Evolutionary conservation across 2,113 vertebrate genomes (phyloP).

Genomic region (Tyrannus savana): DNA sequence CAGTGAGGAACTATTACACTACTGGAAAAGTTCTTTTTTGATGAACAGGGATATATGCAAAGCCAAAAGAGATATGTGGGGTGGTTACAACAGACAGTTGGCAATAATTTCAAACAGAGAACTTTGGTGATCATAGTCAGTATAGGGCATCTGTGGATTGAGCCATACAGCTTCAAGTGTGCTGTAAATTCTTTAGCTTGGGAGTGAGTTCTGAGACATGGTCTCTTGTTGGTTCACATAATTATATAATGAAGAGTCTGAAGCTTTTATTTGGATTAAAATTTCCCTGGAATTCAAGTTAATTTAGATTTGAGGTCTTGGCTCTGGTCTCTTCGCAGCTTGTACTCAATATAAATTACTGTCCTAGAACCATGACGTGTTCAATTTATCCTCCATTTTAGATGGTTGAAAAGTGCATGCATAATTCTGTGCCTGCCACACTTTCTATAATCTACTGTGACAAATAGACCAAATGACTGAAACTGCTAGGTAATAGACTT

Average conservation of each 20-base stretch:
- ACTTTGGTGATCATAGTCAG: neutral
- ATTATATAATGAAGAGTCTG: constrained; percentile 8
- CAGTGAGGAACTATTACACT: neutral
- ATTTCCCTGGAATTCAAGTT: constrained; percentile 38
- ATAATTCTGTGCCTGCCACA: constrained; percentile 54
- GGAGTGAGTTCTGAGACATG: neutral
- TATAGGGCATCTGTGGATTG: neutral
- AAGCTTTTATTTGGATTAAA: constrained; percentile 50
- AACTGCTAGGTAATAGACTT: constrained; percentile 60
- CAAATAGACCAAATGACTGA: constrained; percentile 56
- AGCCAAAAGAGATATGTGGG: neutral
- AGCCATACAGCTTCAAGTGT: neutral
- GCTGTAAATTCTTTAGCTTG: constrained; percentile 3
- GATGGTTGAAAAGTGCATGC: constrained; percentile 44
- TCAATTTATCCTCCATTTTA: constrained; percentile 57
- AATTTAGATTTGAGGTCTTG: constrained; percentile 46
- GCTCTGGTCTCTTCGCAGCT: constrained; percentile 31
- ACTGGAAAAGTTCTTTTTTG: neutral
- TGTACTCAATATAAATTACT: constrained; percentile 68
- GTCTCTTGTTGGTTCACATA: neutral
- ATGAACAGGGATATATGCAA: neutral
- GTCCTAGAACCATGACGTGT: constrained; percentile 35
- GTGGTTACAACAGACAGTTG: neutral
- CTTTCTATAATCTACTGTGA: constrained; percentile 62
- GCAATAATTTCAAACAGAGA: neutral